Evolutionary conservation across 2,797 vertebrate species (phyloP).

Genomic region (Melanotaenia trifasciata): DNA sequence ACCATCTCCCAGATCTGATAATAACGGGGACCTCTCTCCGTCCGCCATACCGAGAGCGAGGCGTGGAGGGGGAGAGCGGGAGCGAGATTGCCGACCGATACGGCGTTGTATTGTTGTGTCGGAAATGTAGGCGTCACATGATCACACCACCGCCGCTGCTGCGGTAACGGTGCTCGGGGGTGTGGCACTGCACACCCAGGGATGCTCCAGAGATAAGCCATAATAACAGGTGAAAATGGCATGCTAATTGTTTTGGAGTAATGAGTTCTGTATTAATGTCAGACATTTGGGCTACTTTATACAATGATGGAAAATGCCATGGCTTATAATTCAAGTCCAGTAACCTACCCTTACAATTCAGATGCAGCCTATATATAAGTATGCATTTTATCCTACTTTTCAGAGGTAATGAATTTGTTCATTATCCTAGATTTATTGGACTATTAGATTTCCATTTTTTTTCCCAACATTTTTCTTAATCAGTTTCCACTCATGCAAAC

Average conservation of each 20-base stretch:
- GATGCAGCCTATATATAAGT: too few relatives aligned
- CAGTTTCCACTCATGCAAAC: neutral
- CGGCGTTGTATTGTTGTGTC: slow-evolving; percentile 80
- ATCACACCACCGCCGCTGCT: slow-evolving; percentile 68
- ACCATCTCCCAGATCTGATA: slow-evolving; percentile 89
- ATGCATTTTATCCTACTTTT: too few relatives aligned
- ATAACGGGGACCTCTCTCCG: slow-evolving; percentile 92
- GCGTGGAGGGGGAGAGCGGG: slow-evolving; percentile 53
- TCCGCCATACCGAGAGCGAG: slow-evolving; percentile 88
- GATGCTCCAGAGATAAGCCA: neutral
- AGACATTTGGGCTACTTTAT: too few relatives aligned
- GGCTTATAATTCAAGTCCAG: too few relatives aligned
- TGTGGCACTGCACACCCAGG: slow-evolving; percentile 42
- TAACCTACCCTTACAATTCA: too few relatives aligned
- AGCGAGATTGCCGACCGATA: slow-evolving; percentile 51
- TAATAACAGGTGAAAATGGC: neutral
- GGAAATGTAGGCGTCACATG: slow-evolving; percentile 83
- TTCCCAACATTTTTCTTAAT: too few relatives aligned
- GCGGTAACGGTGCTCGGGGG: slow-evolving; percentile 70
- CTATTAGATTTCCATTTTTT: too few relatives aligned
- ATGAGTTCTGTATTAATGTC: too few relatives aligned
- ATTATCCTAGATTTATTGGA: neutral
- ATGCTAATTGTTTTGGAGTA: neutral
- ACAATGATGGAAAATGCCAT: too few relatives aligned
- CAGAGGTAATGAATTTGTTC: neutral